Base-by-base conservation (phyloP, 1,140 invertebrate genomes). In the Harlomillsia oculata region DNA sequence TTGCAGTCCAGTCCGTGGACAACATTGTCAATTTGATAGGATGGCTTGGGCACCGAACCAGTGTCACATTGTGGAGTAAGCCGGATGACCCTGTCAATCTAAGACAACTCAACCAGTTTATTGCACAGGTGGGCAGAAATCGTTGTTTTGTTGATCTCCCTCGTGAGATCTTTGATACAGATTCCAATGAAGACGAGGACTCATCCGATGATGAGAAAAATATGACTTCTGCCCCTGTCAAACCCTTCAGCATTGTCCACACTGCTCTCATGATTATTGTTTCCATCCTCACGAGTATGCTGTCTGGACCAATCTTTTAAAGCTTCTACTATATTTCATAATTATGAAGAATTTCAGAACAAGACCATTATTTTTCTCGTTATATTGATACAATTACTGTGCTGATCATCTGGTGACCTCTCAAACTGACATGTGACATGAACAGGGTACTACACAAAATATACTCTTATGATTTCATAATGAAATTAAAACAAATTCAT, bases 1-100 rank as follows among this genome's bases (percentile, higher is more conserved):
- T 84, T 20, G 80, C 83, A 0, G 80, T 80, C 0, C 77, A 83
- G 57, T 84, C 84, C 34, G 67, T 71, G 32, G 66, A 73, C 65
- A 18, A 28, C 8, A 23, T 30, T 3, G 11, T 29, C 9, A 8
- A 39, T 20, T 39, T 37, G 14, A 26, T 45, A 18, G 34, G 8
- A 34, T 25, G 6, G 21, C 30, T 26, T 13, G 25, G 21, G 25
- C 23, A 23, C 20, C 29, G 50, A 13, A 23, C 23, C 48, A 58
- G 58, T 21, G 44, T 57, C 14, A 66, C 54, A 21, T 44, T 60
- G 3, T 66, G 62, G 66, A 56, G 53, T 21, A 1, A 36, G 4
- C 13, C 11, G 1, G 51, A 37, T 21, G 64, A 63, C 30, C 45
- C 45, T n/a, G 34, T 52, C 11, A 36, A 60, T 46, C n/a, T 30